Base-by-base conservation (phyloP, 2,797 vertebrate species). In the Acipenser oxyrinchus region DNA sequence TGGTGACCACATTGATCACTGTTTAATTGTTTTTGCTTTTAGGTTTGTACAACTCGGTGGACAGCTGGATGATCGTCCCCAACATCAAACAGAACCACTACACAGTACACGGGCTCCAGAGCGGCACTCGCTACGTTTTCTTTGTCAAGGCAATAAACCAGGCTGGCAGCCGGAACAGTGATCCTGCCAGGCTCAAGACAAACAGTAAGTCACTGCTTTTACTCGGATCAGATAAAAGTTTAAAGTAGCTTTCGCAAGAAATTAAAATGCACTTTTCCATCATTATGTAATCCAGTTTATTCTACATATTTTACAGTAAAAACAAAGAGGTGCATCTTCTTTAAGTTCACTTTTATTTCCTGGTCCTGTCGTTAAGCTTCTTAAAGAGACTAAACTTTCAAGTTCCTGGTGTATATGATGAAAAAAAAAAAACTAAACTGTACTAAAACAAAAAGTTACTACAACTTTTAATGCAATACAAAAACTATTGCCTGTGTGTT, bases 1-100 rank as follows among this genome's bases (percentile, higher is more conserved):
- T 37, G 37, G 5, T 37, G 37, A 37, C 37, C 37, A 37, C 37
- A 37, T 37, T 0, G 37, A 37, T 37, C 8, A 12, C 9, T 52
- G 15, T 71, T 11, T 63, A 8, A 69, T 64, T 59, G 48, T 0
- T 0, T 48, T 0, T 73, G 37, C 37, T 37, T 15, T 1, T 81
- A 99, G 96, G 95, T 85, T 87, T 99, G 73, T 99, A 98, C 87
- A 99, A 95, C 87, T 98, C 95, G 2, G 93, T 97, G 85, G 96
- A 99, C 86, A 98, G 96, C 84, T 99, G 97, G 96, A 98, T 99
- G 96, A 99, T 99, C 23, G 97, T 99, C 49, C 97, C 97, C 10
- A 99, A 99, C 87, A 98, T 99, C 87, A 98, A 97, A 83, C 97
- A 98, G 91, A 98, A 98, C 87, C 96, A 99, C 89, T 99, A 99